phyloP scores from a whole-genome alignment of 2,888 invertebrate species.

The Carabus problematicus region DNA sequence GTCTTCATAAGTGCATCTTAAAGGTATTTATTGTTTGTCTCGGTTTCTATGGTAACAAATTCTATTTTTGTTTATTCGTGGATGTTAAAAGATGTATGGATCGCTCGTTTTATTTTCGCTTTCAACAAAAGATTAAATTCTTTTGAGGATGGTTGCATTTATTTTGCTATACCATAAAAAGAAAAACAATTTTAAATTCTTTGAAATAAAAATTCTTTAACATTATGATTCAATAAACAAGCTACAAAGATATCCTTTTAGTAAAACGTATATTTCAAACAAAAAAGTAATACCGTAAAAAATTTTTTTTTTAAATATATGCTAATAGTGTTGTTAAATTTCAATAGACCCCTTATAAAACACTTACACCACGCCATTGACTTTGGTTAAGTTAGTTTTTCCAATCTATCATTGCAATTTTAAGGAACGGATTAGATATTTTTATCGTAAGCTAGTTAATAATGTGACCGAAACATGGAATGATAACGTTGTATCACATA shows the following conservation, averaged over 20 bases:
- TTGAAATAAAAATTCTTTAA: neutral
- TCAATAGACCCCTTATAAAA: neutral
- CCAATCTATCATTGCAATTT: neutral
- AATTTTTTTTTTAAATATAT: neutral
- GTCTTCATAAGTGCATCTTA: too few relatives aligned
- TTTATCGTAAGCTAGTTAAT: slow-evolving; percentile 5
- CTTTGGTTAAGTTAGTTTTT: too few relatives aligned
- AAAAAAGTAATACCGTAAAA: neutral
- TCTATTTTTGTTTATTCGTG: too few relatives aligned
- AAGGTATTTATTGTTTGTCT: too few relatives aligned
- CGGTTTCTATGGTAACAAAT: too few relatives aligned
- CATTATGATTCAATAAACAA: neutral
- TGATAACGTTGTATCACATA: slow-evolving; percentile 9
- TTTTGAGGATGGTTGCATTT: neutral
- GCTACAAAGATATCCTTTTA: neutral
- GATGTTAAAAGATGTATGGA: too few relatives aligned
- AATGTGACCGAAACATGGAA: slow-evolving; percentile 1
- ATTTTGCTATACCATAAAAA: neutral
- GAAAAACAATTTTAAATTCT: neutral
- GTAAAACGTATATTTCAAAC: too few relatives aligned
- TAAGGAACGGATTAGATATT: neutral
- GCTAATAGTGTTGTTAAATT: neutral
- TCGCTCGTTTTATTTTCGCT: neutral
- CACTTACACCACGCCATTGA: too few relatives aligned
- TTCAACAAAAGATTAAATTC: neutral